These are phyloP conservation scores for Caenorhabditis auriculariae DNA, from an alignment of 2,888 invertebrate species.

Conservation along the genomic window DNA sequence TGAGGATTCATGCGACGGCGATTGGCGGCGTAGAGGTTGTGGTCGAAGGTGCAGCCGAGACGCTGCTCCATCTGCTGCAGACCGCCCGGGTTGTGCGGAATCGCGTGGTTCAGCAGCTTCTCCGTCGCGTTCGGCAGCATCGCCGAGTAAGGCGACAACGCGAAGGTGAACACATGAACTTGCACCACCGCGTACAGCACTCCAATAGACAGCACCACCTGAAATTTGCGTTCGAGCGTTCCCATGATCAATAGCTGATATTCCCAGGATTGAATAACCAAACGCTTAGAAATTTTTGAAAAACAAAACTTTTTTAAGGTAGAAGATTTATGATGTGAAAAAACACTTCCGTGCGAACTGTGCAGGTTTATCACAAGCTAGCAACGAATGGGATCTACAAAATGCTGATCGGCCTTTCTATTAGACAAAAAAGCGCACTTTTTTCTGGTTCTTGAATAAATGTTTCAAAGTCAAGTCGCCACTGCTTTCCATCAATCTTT, in stretches of 20 bases:
- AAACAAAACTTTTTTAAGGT: background rate
- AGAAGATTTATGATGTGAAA: background rate
- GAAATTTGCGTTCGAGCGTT: too few relatives aligned
- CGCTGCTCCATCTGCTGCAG: constrained; percentile 54
- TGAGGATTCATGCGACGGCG: constrained; percentile 50
- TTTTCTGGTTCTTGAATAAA: too few relatives aligned
- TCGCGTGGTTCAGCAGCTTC: constrained; percentile 56
- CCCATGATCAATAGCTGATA: background rate
- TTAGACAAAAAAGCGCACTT: too few relatives aligned
- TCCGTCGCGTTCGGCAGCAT: constrained; percentile 52
- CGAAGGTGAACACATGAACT: constrained; percentile 47
- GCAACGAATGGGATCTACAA: too few relatives aligned
- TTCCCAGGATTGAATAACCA: background rate
- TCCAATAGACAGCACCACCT: constrained; percentile 43
- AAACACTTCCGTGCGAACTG: background rate
- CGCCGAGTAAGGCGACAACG: constrained; percentile 42
- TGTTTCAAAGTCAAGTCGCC: too few relatives aligned
- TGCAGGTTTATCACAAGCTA: background rate
- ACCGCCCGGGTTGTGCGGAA: constrained; percentile 60
- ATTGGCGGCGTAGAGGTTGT: constrained; percentile 53
- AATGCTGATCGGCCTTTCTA: too few relatives aligned
- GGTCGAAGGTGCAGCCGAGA: constrained; percentile 58
- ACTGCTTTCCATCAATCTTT: too few relatives aligned
- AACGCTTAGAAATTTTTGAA: background rate
- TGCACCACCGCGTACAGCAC: constrained; percentile 45